Conservation (phyloP, 2,797 vertebrate species). For the Glossophaga mutica region DNA sequence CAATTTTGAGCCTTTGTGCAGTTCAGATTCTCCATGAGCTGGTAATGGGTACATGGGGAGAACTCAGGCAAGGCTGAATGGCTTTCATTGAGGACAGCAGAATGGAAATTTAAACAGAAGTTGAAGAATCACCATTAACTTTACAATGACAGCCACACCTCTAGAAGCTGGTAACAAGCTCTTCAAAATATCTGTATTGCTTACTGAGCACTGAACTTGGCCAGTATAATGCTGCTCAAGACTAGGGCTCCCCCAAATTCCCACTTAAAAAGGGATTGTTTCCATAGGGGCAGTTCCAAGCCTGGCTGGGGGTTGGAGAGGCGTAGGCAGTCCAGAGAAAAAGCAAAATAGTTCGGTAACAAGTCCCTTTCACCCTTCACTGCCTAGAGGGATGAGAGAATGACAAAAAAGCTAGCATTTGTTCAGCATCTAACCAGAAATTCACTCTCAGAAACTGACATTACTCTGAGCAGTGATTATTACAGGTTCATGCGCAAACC, state of each 20-base stretch:
- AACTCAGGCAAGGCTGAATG: not conserved
- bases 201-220: not conserved
- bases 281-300: not conserved
- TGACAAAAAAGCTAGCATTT: not conserved
- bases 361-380: not conserved
- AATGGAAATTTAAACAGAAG: not conserved
- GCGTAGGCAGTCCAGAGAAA: not conserved
- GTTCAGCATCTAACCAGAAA: not conserved
- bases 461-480: not conserved
- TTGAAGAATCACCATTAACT: not conserved
- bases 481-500: fast-evolving
- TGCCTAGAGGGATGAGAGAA: not conserved
- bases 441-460: not conserved
- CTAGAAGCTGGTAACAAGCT: constrained; percentile 22
- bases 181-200: not conserved
- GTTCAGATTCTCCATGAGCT: constrained; percentile 15
- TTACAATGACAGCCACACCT: constrained; percentile 3
- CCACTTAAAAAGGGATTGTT: constrained; percentile 14
- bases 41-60: not conserved
- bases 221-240: not conserved
- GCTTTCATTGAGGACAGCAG: not conserved
- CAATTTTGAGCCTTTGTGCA: not conserved
- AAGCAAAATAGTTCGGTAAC: not conserved
- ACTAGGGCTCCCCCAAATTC: not conserved
- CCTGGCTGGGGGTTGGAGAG: not conserved